phyloP scores from a whole-genome alignment of 2,797 vertebrate species.

The Myiotriccus ornatus region DNA sequence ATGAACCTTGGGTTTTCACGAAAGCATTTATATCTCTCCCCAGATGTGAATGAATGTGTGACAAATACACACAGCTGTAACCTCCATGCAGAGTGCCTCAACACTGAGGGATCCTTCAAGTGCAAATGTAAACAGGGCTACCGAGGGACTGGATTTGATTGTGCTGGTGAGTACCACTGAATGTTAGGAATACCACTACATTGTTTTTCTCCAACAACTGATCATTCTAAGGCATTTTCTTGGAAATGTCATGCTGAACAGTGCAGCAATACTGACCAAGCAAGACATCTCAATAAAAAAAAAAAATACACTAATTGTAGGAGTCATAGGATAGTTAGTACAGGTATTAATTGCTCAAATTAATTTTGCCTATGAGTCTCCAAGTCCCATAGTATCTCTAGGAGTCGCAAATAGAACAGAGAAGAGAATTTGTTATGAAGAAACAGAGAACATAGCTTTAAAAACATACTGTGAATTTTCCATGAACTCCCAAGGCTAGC shows the following conservation, averaged over 20 bases:
- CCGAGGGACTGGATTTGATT: conserved; percentile 88
- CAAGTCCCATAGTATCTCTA: not conserved
- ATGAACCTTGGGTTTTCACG: not conserved
- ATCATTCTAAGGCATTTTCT: not conserved
- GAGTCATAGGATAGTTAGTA: not conserved
- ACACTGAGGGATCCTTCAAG: conserved; percentile 89
- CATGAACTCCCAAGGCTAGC: not conserved
- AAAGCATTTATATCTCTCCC: conserved; percentile 20
- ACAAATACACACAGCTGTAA: conserved; percentile 82
- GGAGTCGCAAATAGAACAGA: not conserved
- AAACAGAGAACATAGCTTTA: not conserved
- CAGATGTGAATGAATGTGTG: conserved; percentile 92
- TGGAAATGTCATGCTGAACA: not conserved
- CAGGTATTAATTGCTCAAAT: not conserved
- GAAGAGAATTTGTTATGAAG: not conserved
- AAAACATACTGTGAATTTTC: not conserved
- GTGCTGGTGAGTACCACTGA: conserved; percentile 83
- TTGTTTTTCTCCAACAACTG: not conserved
- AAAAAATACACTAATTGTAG: not conserved
- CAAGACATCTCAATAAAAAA: not conserved
- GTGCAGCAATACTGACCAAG: not conserved
- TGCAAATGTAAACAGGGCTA: conserved; percentile 93
- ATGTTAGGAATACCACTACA: not conserved
- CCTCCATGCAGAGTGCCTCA: conserved; percentile 87
- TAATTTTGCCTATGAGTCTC: not conserved